Evolutionary conservation across 2,797 vertebrate species (phyloP), one percentile per base, ranked within the genome.

Genomic region (Takifugu rubripes): DNA sequence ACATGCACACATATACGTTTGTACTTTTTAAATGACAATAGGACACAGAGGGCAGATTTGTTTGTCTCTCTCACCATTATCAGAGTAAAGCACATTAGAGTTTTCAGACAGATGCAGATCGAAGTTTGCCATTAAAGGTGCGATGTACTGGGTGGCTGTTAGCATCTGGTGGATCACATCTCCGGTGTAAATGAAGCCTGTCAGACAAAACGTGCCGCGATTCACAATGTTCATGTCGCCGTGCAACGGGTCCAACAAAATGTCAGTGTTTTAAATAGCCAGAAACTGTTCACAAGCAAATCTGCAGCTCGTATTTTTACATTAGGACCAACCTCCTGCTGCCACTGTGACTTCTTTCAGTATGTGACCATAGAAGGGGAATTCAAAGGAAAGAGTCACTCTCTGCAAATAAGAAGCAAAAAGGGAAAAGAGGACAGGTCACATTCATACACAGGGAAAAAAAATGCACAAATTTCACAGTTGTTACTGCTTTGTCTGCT

Each of bases 101-200:
- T 96, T 94, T 86, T 90, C 90, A 65, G 94, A 97, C 45, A 95
- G 87, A 54, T 93, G 94, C 11, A 93, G 94, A 83, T 96, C 95
- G 63, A 99, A 97, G 83, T 98, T 94, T 5, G 95, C 97, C 97
- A 98, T 99, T 70, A 99, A 87, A 16, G 97, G 97, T 33, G 97
- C 96, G 48, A 99, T 94, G 67, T 98, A 98, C 84, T 98, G 97
- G 21, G 97, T 98, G 61, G 96, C 94, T 44, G 95, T 98, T 72
- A 99, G 84, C 94, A 98, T 94, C 75, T 85, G 91, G 83, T 99
- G 96, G 25, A 96, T 92, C 66, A 95, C 84, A 75, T 94, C 94
- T 78, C 96, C 96, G 14, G 97, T 98, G 85, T 97, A 99, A 84
- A 99, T 94, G 75, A 99, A 99, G 78, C 97, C 97, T 99, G 78